These are phyloP conservation scores for Alviniconcha marisindica DNA, from an alignment of 1,140 invertebrate genomes.

Conservation along the genomic window DNA sequence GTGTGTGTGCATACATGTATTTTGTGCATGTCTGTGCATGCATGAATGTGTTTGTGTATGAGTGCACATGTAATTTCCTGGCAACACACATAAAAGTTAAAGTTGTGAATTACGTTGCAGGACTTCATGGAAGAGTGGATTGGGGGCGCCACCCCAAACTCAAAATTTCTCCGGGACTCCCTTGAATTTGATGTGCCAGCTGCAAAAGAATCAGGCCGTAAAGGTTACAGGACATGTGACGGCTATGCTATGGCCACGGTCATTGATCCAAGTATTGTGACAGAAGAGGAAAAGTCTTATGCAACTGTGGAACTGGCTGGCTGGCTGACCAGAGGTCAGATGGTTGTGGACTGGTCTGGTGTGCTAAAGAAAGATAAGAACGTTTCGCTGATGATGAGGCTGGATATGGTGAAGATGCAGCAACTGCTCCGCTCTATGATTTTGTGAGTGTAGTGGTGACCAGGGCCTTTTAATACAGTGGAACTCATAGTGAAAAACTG, in stretches of 20 bases:
- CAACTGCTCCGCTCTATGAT: constrained; percentile 39
- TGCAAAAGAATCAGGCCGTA: neutral
- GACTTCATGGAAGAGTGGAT: constrained; percentile 50
- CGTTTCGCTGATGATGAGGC: constrained; percentile 56
- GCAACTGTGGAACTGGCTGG: constrained; percentile 63
- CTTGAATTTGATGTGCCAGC: constrained; percentile 37
- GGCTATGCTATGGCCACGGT: constrained; percentile 55
- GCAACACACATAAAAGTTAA: too few species aligned
- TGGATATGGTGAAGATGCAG: constrained; percentile 50
- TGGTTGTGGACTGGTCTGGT: constrained; percentile 65
- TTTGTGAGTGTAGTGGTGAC: neutral
- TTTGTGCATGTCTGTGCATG: too few species aligned
- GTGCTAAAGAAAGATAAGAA: constrained; percentile 52
- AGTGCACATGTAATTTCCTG: too few species aligned
- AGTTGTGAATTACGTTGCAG: too few species aligned
- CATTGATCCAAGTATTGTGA: constrained; percentile 46
- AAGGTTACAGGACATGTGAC: constrained; percentile 53
- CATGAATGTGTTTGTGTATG: too few species aligned
- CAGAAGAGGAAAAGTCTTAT: constrained; percentile 49
- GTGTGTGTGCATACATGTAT: too few species aligned
- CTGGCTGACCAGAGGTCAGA: constrained; percentile 63
- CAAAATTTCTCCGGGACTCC: constrained; percentile 40
- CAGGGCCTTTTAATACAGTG: too few species aligned
- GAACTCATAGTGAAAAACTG: too few species aligned
- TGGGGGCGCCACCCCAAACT: constrained; percentile 28